These are phyloP conservation scores for Bradypodion ventrale DNA, from an alignment of 2,797 vertebrate genomes.

Conservation along the genomic window DNA sequence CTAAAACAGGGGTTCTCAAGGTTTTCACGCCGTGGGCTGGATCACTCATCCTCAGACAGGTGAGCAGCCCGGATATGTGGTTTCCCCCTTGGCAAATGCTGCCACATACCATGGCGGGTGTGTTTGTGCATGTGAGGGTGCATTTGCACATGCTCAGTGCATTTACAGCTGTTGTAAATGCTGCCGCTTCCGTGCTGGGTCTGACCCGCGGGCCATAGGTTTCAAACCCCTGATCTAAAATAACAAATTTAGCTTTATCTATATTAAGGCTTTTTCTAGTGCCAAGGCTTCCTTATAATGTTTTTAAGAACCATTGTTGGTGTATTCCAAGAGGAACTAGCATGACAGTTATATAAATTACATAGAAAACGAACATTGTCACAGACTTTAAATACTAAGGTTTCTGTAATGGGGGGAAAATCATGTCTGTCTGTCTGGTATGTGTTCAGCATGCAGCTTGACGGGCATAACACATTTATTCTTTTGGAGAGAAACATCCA, in stretches of 20 bases:
- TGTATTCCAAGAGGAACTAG: constrained; percentile 41
- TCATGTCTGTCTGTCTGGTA: background rate
- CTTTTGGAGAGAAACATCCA: constrained; percentile 6
- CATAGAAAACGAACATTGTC: constrained; percentile 36
- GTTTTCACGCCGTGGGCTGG: no score
- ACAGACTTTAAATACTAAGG: constrained; percentile 55
- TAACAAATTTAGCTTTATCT: constrained; percentile 60
- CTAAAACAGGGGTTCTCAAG: no score
- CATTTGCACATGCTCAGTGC: no score
- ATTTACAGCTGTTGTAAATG: no score
- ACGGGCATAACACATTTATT: constrained; percentile 31
- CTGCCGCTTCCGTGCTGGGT: no score
- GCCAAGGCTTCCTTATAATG: constrained; percentile 17
- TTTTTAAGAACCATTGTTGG: constrained; percentile 42
- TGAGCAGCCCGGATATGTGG: no score
- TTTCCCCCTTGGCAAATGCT: no score
- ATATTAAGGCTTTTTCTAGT: constrained; percentile 27
- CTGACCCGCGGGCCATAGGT: no score
- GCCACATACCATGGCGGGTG: no score
- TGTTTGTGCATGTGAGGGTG: no score
- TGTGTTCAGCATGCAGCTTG: constrained; percentile 27
- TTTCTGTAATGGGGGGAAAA: constrained; percentile 46
- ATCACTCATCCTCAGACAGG: no score
- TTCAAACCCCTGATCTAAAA: background rate
- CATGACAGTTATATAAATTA: constrained; percentile 32